Base-by-base conservation (phyloP, 1,140 invertebrate genomes). In the Polyergus mexicanus region DNA sequence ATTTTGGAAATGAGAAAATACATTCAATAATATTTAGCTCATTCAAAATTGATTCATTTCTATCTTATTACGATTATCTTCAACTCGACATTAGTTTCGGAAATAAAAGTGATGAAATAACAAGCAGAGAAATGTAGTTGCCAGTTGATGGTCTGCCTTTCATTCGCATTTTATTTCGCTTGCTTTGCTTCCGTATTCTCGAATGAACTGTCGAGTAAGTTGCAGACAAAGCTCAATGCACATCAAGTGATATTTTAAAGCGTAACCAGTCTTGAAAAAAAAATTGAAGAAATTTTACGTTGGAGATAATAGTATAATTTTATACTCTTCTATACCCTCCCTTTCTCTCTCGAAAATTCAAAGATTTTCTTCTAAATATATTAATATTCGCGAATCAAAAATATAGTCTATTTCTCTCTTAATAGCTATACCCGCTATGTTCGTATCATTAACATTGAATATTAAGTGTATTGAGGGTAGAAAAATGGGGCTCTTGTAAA, bases 161-260 rank as follows among this genome's bases (percentile, higher is more conserved):
- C 54, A 60, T 41, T 10, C n/a, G 1, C 38, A 44, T 25, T 72
- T 19, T 22, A 16, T 69, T 80, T 19, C n/a, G 16, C 47, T 51
- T 51, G 47, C 47, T 51, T 51, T 58, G 22, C 19, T 69, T 77
- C 19, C 6, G 47, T 47, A 68, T 22, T 41, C 47, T 68, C 25
- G 35, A 72, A 74, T 5, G 13, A 72, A 25, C 19, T 71, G 25
- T 80, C 47, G 22, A 58, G 54, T 71, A 71, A 80, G 19, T 81
- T 25, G 51, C 51, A 56, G 19, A 56, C 38, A 51, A 72, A n/a
- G 35, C 13, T 13, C 19, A 56, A 16, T 19, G 41, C 19, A 72
- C 16, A 25, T 60, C 11, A 81, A 81, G 35, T 60, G 19, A 32
- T 44, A 54, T 7, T 81, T 81, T 47, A 60, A 60, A 60, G n/a